phyloP scores from a whole-genome alignment of 35 echinoderm and acorn worm genomes.

The Nesometra sesokonis region DNA sequence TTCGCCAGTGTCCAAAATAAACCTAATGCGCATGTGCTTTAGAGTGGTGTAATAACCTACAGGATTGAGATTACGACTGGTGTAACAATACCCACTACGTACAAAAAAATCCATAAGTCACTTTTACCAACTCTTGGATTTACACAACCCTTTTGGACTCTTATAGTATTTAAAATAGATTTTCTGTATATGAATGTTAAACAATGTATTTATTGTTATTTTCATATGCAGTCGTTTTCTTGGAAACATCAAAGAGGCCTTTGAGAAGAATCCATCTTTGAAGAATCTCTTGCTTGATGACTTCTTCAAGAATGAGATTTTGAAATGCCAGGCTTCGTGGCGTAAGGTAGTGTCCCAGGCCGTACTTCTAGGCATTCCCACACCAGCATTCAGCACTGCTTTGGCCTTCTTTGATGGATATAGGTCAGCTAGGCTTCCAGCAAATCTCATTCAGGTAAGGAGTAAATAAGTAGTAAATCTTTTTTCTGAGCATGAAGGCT shows the following conservation, averaged over 20 bases:
- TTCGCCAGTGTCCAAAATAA: no score
- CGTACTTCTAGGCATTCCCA: slow-evolving; percentile 56
- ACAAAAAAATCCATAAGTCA: no score
- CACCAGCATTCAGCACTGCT: slow-evolving; percentile 93
- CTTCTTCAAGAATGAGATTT: slow-evolving; percentile 86
- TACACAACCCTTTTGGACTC: no score
- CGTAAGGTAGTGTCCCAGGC: slow-evolving; percentile 71
- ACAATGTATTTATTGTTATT: slow-evolving; percentile 2
- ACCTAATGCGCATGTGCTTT: no score
- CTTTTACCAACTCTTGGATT: no score
- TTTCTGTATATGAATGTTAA: no score
- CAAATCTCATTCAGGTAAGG: slow-evolving; percentile 89
- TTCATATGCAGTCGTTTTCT: slow-evolving; percentile 67
- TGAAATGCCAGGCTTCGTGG: slow-evolving; percentile 78
- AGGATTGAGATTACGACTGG: no score
- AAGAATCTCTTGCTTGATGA: slow-evolving; percentile 82
- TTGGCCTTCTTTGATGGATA: slow-evolving; percentile 98
- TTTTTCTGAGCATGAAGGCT: no score
- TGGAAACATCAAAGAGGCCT: slow-evolving; percentile 98
- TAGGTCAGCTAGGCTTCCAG: slow-evolving; percentile 78
- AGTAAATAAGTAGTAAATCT: no score
- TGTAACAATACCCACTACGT: no score
- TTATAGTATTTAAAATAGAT: no score
- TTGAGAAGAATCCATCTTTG: slow-evolving; percentile 83
- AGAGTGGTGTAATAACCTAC: no score